Percentiles rank a stretch among this genome's conserved stretches.
Conservation (phyloP, 2,888 invertebrate genomes). For the Sipha maydis region DNA sequence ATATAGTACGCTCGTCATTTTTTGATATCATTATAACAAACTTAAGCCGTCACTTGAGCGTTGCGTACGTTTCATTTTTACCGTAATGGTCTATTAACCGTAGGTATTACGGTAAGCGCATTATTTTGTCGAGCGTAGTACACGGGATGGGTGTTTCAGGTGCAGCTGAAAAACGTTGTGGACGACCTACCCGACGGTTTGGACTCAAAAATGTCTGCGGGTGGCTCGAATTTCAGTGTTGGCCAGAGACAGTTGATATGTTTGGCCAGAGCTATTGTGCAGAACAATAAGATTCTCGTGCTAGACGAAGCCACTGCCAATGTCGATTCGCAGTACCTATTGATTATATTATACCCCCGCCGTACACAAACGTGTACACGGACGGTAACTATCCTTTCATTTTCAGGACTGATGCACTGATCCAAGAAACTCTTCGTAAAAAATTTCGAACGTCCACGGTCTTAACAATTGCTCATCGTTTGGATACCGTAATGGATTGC, state of each 20-base stretch:
- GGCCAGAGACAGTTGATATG: slow-evolving; percentile 92
- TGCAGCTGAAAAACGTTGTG: slow-evolving; percentile 79
- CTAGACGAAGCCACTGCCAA: slow-evolving; percentile 96
- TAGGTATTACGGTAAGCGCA: neutral
- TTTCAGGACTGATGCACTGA: slow-evolving; percentile 81
- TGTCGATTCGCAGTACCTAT: slow-evolving; percentile 81
- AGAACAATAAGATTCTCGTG: slow-evolving; percentile 84
- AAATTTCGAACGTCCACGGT: slow-evolving; percentile 87
- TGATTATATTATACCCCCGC: neutral
- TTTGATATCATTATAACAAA: too few species aligned
- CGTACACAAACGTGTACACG: neutral
- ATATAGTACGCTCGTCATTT: too few species aligned
- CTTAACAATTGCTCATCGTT: slow-evolving; percentile 88
- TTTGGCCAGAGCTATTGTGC: slow-evolving; percentile 86
- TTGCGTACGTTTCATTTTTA: too few species aligned
- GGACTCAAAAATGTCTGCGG: slow-evolving; percentile 78
- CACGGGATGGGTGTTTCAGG: slow-evolving; percentile 68
- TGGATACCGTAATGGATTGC: slow-evolving; percentile 93
- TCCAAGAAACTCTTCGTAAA: slow-evolving; percentile 82
- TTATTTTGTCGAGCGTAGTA: neutral
- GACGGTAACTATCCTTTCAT: neutral
- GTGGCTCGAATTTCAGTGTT: slow-evolving; percentile 86
- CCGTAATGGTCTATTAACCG: too few species aligned
- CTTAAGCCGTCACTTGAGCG: neutral
- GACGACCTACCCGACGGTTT: slow-evolving; percentile 72